A percentile compares a stretch with the other conserved stretches of the same genome.
phyloP scores from a whole-genome alignment of 2,888 invertebrate genomes.

The Ellobium chinense region DNA sequence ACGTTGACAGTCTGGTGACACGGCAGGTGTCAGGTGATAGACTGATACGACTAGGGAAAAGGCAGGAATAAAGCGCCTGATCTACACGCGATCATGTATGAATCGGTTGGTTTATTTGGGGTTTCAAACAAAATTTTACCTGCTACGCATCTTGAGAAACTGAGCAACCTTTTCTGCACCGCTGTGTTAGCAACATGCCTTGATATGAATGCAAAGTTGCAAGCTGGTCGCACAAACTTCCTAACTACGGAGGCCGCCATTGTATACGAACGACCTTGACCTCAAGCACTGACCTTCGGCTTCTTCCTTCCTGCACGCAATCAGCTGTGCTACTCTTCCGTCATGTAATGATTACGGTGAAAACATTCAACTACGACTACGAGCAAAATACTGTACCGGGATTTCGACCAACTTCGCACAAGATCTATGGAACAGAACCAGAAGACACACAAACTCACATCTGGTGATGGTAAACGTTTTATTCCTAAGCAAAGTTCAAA shows the following conservation, averaged over 20 bases:
- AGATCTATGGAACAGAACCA: too few species aligned
- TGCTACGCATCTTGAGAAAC: constrained; percentile 8
- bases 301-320: too few species aligned
- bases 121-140: neutral
- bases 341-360: too few species aligned
- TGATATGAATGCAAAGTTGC: neutral
- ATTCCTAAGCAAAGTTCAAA: too few species aligned
- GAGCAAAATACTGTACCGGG: too few species aligned
- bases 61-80: neutral
- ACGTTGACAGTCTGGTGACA: neutral
- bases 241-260: constrained; percentile 9
- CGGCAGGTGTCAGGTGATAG: neutral
- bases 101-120: too few species aligned
- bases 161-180: neutral
- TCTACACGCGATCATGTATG: neutral
- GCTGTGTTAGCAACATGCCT: neutral
- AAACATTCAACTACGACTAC: too few species aligned
- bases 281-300: neutral
- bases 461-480: too few species aligned
- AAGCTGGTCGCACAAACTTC: neutral
- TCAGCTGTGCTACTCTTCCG: too few species aligned
- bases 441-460: too few species aligned
- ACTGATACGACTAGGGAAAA: neutral
- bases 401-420: too few species aligned
- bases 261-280: constrained; percentile 2